Evolutionary conservation across 1,140 invertebrate genomes (phyloP).

Genomic region (Adoxophyes honmai): DNA sequence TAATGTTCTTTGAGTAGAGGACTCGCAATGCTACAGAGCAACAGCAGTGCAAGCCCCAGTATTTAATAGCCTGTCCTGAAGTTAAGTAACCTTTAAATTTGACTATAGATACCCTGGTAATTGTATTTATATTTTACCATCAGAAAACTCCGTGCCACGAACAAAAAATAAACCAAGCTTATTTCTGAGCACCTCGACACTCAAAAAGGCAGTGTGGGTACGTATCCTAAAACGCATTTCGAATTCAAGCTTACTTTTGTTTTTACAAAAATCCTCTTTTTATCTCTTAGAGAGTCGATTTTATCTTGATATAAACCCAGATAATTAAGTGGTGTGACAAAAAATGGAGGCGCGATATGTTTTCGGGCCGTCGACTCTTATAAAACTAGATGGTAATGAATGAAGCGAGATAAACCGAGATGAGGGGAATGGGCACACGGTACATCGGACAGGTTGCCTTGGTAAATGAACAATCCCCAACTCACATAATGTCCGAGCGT

Average conservation of each 20-base stretch:
- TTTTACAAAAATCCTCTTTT: slow-evolving; percentile 54
- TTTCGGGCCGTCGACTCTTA: slow-evolving; percentile 68
- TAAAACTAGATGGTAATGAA: slow-evolving; percentile 74
- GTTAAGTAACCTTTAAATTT: too few relatives aligned
- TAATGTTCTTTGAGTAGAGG: too few relatives aligned
- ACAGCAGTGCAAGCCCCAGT: too few relatives aligned
- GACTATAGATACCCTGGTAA: too few relatives aligned
- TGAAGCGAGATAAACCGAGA: slow-evolving; percentile 68
- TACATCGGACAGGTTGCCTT: slow-evolving; percentile 44
- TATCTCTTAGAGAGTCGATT: slow-evolving; percentile 59
- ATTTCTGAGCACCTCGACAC: slow-evolving; percentile 7
- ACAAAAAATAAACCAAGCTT: neutral
- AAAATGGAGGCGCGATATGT: slow-evolving; percentile 72
- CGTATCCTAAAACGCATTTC: slow-evolving; percentile 13
- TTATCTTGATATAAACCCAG: slow-evolving; percentile 72
- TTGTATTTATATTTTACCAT: too few relatives aligned
- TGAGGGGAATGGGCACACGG: slow-evolving; percentile 48
- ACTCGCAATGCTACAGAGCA: too few relatives aligned
- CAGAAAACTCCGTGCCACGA: neutral
- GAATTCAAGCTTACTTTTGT: slow-evolving; percentile 26
- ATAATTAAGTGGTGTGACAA: slow-evolving; percentile 76
- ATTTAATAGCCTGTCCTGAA: too few relatives aligned
- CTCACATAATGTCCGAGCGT: slow-evolving; percentile 22
- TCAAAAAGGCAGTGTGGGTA: neutral
- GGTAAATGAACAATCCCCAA: slow-evolving; percentile 42